Conservation (phyloP, 1,140 invertebrate genomes). For the Drosophila truncata region DNA sequence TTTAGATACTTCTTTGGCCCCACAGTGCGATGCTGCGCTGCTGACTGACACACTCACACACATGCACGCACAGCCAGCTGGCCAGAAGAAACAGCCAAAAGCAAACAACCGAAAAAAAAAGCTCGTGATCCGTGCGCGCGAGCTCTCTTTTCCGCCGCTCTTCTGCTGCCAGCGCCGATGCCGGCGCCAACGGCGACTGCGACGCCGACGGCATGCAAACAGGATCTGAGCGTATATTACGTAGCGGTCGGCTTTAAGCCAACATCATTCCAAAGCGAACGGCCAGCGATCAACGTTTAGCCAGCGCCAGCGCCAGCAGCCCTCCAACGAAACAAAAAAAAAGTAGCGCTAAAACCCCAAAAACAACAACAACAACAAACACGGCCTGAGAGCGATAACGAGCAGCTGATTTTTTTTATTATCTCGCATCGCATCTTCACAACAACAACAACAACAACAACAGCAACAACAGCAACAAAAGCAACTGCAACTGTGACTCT, state of each 20-base stretch:
- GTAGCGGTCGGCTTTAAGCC: conserved; percentile 80
- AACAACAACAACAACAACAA: conserved; percentile 21
- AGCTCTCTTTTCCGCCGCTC: conserved; percentile 29
- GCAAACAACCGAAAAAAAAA: conserved; percentile 49
- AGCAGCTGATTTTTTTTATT: conserved; percentile 64
- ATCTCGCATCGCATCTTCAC: conserved; percentile 45
- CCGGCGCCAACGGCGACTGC: conserved; percentile 26
- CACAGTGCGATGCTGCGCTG: conserved; percentile 47
- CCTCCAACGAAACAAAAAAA: background rate
- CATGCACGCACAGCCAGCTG: conserved; percentile 6
- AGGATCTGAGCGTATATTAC: conserved; percentile 85
- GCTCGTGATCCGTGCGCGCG: conserved; percentile 40
- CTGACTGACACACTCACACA: conserved; percentile 3
- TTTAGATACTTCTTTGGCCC: background rate
- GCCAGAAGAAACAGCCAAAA: conserved; percentile 26
- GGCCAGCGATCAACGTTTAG: conserved; percentile 61
- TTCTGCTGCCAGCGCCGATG: conserved; percentile 30
- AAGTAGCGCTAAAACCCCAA: background rate
- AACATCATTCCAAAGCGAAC: conserved; percentile 80
- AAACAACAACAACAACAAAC: conserved; percentile 40
- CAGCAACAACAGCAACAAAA: conserved; percentile 24
- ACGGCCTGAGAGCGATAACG: conserved; percentile 57
- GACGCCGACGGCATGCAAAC: conserved; percentile 76
- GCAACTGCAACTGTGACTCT: conserved; percentile 29
- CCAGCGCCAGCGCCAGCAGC: conserved; percentile 48